Evolutionary conservation across 92 coral and sea anemone species (phyloP), one percentile per base, ranked within the genome.

Genomic region (Desmophyllum pertusum): DNA sequence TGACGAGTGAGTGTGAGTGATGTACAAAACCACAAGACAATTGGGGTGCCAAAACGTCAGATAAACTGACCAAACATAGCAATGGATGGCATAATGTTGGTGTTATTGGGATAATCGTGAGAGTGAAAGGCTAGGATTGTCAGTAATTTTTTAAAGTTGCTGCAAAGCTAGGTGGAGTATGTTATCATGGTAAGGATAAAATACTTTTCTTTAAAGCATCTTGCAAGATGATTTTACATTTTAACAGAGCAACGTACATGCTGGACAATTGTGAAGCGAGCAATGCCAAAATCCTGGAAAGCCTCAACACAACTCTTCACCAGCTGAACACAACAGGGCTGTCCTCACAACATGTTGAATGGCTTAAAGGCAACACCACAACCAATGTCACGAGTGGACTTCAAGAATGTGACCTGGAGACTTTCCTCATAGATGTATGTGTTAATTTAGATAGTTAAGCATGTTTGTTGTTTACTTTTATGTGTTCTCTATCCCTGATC

Each of bases 201-300:
- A 17, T 19, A 67, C 43, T 67, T 67, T 0, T 25, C 19, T 2
- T 35, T 46, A 31, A 50, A 1, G 29, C 36, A 23, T 46, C 5
- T 43, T 6, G 33, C 42, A 33, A 46, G 35, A 68, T 37, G 10
- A 10, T 42, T 82, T 39, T 82, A 39, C 35, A 41, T 83, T 40
- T 57, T 51, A 36, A 43, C 89, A 93, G 96, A 69, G 96, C 92
- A 52, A 90, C 96, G 9, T 83, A 89, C 76, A 83, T 90, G 89
- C 81, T 93, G 96, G 85, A 91, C 10, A 82, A 78, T 52, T 93
- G 96, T 80, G 90, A 93, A 83, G 84, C 66, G 7, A 68, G 46
- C 30, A 86, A 89, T 37, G 80, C 62, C 0, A 51, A 79, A 63
- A 79, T 89, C 39, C 37, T 79, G 65, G 80, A 61, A 72, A 84